phyloP scores from a whole-genome alignment of 2,113 vertebrate species.

The Jaculus jaculus region DNA sequence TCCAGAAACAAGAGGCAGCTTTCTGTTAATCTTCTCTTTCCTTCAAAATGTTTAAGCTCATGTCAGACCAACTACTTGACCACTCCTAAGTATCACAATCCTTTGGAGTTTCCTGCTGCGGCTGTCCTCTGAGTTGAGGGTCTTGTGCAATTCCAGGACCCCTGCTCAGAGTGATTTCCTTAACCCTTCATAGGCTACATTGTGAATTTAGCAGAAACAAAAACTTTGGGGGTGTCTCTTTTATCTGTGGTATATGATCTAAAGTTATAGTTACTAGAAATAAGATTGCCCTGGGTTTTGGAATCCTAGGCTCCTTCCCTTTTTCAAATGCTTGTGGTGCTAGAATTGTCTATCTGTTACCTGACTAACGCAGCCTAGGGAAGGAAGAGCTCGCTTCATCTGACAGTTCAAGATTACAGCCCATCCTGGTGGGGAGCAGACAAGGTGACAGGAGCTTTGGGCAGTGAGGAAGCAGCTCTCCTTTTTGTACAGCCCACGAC shows the following conservation, averaged over 20 bases:
- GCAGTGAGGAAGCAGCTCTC: too few species aligned
- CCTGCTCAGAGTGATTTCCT: background rate
- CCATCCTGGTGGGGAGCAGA: too few species aligned
- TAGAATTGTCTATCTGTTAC: too few species aligned
- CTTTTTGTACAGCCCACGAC: too few species aligned
- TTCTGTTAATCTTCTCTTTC: background rate
- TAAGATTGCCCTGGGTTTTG: background rate
- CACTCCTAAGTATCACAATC: background rate
- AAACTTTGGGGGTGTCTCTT: background rate
- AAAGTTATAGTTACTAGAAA: background rate
- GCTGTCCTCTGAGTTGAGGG: background rate
- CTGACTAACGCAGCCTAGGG: too few species aligned
- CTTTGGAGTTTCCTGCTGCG: background rate
- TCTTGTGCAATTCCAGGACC: background rate
- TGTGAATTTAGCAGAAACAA: background rate
- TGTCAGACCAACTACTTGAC: background rate
- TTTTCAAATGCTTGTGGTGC: too few species aligned
- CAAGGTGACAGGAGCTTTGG: too few species aligned
- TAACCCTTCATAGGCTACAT: background rate
- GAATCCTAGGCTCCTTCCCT: background rate
- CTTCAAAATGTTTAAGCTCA: conserved; percentile 18
- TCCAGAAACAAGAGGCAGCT: background rate
- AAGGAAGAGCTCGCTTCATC: too few species aligned
- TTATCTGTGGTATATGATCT: background rate
- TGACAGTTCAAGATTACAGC: too few species aligned